These are phyloP conservation scores for Anisognathus igniventris DNA, from an alignment of 2,797 vertebrate genomes.

Conservation along the genomic window DNA sequence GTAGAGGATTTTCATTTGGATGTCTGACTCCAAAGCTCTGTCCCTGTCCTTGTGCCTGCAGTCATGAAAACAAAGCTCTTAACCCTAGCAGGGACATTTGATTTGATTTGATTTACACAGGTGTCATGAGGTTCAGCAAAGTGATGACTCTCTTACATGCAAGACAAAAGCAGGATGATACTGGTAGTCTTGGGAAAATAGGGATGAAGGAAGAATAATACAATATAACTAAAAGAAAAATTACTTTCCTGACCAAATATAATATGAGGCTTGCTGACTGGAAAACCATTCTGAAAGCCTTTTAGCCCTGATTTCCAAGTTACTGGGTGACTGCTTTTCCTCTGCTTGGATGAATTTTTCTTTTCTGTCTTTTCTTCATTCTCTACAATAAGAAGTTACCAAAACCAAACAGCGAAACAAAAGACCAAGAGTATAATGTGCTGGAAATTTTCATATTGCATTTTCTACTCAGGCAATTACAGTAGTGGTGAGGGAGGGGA, in stretches of 20 bases:
- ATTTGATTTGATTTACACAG: not conserved
- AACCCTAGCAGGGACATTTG: not conserved
- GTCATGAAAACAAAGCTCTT: not conserved
- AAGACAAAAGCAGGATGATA: not conserved
- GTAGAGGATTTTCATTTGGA: not conserved
- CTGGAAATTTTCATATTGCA: not conserved
- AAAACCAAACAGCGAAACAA: not conserved
- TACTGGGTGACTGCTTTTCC: not conserved
- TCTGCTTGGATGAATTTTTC: not conserved
- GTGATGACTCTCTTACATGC: not conserved
- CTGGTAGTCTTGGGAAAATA: not conserved
- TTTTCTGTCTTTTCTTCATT: not conserved
- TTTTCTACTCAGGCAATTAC: not conserved
- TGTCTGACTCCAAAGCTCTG: not conserved
- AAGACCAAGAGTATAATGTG: not conserved
- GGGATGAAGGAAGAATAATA: not conserved
- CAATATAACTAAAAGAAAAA: not conserved
- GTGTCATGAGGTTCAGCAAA: not conserved
- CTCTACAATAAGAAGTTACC: not conserved
- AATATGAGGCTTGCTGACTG: not conserved
- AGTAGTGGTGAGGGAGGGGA: not conserved
- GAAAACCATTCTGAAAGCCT: not conserved
- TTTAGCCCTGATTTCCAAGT: not conserved
- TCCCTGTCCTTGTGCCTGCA: not conserved
- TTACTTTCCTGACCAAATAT: not conserved